Conservation (phyloP, 2,797 vertebrate genomes). For the Crotalus adamanteus region DNA sequence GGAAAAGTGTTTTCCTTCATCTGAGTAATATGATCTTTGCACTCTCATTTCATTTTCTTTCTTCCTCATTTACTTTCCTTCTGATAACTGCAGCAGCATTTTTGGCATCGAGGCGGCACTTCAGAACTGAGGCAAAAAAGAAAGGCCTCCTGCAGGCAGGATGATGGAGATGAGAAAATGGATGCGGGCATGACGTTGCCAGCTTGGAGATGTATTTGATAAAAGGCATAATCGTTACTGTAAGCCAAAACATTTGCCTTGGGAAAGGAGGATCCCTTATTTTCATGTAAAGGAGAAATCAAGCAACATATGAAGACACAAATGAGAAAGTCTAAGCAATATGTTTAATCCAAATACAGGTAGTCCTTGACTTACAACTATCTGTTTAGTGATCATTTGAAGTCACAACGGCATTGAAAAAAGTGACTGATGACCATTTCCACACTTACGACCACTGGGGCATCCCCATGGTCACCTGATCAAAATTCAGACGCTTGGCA, state of each 20-base stretch:
- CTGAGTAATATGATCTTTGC: conserved; percentile 69
- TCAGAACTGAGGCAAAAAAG: conserved; percentile 54
- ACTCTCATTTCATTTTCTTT: conserved; percentile 60
- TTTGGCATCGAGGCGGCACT: conserved; percentile 37
- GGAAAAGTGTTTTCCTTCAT: conserved; percentile 69
- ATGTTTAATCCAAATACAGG: conserved; percentile 26
- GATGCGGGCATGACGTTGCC: conserved; percentile 60
- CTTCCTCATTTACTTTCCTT: conserved; percentile 36
- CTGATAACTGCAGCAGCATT: conserved; percentile 29
- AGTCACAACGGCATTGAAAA: neutral
- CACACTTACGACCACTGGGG: neutral
- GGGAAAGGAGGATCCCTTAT: conserved; percentile 62
- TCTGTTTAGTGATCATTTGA: neutral
- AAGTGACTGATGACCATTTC: neutral
- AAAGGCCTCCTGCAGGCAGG: conserved; percentile 50
- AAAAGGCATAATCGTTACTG: conserved; percentile 70
- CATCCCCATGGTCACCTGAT: neutral
- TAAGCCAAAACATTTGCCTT: conserved; percentile 67
- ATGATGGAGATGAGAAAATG: conserved; percentile 54
- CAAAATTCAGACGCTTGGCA: neutral
- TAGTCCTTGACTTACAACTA: neutral
- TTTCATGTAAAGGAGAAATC: conserved; percentile 40
- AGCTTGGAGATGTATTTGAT: conserved; percentile 68
- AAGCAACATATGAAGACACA: conserved; percentile 57
- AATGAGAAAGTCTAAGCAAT: conserved; percentile 50